phyloP scores from a whole-genome alignment of 2,797 vertebrate genomes.

The Rhabdomys pumilio region DNA sequence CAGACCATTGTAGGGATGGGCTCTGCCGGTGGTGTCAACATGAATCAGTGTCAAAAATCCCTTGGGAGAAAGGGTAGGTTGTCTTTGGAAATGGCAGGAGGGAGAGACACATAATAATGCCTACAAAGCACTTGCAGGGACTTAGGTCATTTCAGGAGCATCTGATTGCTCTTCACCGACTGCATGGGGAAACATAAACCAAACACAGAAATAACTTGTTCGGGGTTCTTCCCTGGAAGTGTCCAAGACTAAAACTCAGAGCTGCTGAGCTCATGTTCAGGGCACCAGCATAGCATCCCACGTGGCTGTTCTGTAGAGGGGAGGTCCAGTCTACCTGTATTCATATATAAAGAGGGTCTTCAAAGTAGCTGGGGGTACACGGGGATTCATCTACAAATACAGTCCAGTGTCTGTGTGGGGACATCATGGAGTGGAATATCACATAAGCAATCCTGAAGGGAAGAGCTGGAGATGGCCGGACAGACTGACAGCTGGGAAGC shows the following conservation, averaged over 20 bases:
- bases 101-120: not conserved
- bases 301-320: not conserved
- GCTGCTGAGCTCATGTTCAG: not conserved
- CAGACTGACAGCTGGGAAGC: not conserved
- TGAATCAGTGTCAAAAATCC: not conserved
- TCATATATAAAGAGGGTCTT: slow-evolving; percentile 10
- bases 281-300: not conserved
- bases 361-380: not conserved
- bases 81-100: not conserved
- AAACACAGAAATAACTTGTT: not conserved
- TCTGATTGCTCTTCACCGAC: not conserved
- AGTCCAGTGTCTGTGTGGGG: not conserved
- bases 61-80: not conserved
- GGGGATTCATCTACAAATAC: not conserved
- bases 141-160: not conserved
- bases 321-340: not conserved
- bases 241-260: not conserved
- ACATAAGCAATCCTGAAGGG: not conserved
- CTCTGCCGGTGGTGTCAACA: not conserved
- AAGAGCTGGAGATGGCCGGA: not conserved
- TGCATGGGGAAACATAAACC: not conserved
- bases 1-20: not conserved
- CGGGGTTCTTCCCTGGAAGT: not conserved
- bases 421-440: not conserved
- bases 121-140: not conserved